Evolutionary conservation across 1,140 invertebrate genomes (phyloP).

Genomic region (Bombus breviceps): DNA sequence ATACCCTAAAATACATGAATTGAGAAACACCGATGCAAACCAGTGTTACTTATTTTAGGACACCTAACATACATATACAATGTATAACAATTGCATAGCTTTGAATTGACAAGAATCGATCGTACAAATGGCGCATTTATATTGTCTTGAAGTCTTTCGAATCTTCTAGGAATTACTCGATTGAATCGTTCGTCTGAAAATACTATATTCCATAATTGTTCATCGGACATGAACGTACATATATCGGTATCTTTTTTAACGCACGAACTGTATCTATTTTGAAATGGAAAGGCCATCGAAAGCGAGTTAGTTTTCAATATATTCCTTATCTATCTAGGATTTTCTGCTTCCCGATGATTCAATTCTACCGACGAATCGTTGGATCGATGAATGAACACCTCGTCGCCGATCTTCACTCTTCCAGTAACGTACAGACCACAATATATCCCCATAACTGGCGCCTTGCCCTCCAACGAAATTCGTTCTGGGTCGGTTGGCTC

Average conservation of each 20-base stretch:
- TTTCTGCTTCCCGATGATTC: neutral
- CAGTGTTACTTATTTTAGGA: neutral
- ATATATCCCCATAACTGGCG: constrained; percentile 74
- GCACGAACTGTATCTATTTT: neutral
- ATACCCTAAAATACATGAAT: neutral
- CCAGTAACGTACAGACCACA: constrained; percentile 74
- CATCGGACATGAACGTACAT: neutral
- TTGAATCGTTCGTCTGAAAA: neutral
- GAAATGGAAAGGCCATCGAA: constrained; percentile 5
- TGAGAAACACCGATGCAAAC: neutral
- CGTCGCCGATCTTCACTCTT: constrained; percentile 72
- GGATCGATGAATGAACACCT: constrained; percentile 69
- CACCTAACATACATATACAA: neutral
- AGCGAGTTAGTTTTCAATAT: neutral
- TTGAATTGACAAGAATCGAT: neutral
- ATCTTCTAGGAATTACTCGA: neutral
- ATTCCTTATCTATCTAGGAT: neutral
- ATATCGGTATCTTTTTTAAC: too few species aligned
- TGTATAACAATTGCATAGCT: neutral
- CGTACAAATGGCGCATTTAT: neutral
- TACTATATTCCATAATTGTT: neutral
- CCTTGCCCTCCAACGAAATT: constrained; percentile 67
- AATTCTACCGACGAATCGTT: neutral
- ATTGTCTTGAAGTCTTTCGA: constrained; percentile 4
- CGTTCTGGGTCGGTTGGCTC: constrained; percentile 58